phyloP scores from a whole-genome alignment of 2,888 invertebrate genomes.

The Meandrusa payeni region DNA sequence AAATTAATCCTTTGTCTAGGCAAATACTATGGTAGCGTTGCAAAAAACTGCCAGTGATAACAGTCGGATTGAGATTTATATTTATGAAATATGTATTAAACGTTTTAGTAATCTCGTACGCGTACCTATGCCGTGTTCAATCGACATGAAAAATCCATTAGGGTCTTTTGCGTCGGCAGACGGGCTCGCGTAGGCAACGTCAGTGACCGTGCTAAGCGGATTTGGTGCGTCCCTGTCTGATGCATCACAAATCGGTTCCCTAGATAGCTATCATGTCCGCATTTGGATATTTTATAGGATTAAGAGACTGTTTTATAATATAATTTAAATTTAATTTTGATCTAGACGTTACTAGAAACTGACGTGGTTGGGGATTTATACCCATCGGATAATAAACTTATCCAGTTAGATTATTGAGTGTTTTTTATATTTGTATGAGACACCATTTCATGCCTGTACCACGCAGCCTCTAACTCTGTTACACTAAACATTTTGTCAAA shows the following conservation, averaged over 20 bases:
- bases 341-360: too few relatives aligned
- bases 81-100: conserved; percentile 34
- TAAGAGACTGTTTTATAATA: too few relatives aligned
- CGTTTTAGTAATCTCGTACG: conserved; percentile 51
- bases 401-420: too few relatives aligned
- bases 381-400: too few relatives aligned
- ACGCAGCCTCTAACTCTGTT: too few relatives aligned
- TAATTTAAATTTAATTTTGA: too few relatives aligned
- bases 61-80: conserved; percentile 12
- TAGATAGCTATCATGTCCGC: conserved; percentile 10
- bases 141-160: conserved; percentile 78
- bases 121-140: conserved; percentile 60
- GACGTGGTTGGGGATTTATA: too few relatives aligned
- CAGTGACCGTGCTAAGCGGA: conserved; percentile 77
- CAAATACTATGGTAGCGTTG: conserved; percentile 2
- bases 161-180: conserved; percentile 53
- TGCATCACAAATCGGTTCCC: conserved; percentile 19
- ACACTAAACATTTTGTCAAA: too few relatives aligned
- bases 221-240: conserved; percentile 56
- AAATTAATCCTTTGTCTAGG: conserved; percentile 7
- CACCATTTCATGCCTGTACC: too few relatives aligned
- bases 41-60: conserved; percentile 9
- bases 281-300: conserved; percentile 7
- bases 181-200: conserved; percentile 54
- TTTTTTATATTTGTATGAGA: too few relatives aligned